Conservation (phyloP, 2,888 invertebrate genomes). For the Diadegma fenestrale region DNA sequence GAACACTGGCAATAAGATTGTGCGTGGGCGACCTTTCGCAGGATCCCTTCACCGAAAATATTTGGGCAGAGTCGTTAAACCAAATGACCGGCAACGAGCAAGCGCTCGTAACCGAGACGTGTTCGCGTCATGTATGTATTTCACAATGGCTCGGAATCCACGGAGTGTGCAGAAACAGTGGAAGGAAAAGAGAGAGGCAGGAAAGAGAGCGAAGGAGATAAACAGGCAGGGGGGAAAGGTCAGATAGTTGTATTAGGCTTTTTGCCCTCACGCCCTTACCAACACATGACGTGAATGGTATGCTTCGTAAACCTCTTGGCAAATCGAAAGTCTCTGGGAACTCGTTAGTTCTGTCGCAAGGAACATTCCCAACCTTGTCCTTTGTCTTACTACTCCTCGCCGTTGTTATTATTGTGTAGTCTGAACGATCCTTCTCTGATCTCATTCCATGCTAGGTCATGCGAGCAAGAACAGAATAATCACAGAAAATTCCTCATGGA, state of each 20-base stretch:
- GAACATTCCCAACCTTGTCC: conserved; percentile 38
- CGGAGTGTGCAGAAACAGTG: conserved; percentile 37
- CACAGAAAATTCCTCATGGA: conserved; percentile 45
- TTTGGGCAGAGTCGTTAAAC: conserved; percentile 78
- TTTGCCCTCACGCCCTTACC: conserved; percentile 50
- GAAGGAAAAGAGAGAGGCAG: conserved; percentile 22
- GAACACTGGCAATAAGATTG: conserved; percentile 44
- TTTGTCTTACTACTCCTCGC: conserved; percentile 26
- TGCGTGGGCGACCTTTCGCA: conserved; percentile 20
- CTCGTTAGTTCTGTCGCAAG: conserved; percentile 66
- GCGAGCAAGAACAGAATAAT: conserved; percentile 7
- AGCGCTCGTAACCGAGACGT: conserved; percentile 66
- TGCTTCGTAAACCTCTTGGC: conserved; percentile 42
- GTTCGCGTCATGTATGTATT: conserved; percentile 54
- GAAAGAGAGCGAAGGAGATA: conserved; percentile 12
- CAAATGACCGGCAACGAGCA: conserved; percentile 76
- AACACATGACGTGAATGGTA: conserved; percentile 65
- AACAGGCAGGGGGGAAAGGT: conserved; percentile 16
- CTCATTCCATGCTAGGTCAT: conserved; percentile 33
- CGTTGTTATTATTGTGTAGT: conserved; percentile 42
- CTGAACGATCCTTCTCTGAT: conserved; percentile 35
- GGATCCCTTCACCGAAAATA: conserved; percentile 71
- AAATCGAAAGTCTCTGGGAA: conserved; percentile 55
- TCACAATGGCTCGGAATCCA: conserved; percentile 47
- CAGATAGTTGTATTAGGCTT: conserved; percentile 55